Evolutionary conservation across 2,797 vertebrate species (phyloP).

Genomic region (Danio aesculapii): DNA sequence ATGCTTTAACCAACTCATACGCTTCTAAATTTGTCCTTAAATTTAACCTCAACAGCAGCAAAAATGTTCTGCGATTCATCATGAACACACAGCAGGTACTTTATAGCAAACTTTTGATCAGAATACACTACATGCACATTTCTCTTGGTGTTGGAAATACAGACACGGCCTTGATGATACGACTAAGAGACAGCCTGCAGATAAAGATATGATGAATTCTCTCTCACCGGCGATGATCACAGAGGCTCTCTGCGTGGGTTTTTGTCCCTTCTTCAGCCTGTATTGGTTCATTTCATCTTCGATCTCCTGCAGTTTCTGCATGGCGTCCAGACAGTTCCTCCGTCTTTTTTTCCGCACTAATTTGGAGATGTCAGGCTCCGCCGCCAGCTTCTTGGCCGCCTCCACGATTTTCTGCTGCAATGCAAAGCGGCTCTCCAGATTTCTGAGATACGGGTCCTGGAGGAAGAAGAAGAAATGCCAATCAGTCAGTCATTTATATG

Average conservation of each 20-base stretch:
- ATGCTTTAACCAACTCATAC: too few relatives aligned
- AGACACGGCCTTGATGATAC: background rate
- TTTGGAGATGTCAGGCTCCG: conserved; percentile 90
- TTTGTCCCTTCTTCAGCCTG: conserved; percentile 91
- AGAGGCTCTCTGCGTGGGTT: conserved; percentile 88
- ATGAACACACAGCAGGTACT: too few relatives aligned
- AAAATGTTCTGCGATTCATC: too few relatives aligned
- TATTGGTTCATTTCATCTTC: conserved; percentile 96
- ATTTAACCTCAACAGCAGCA: too few relatives aligned
- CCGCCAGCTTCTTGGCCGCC: conserved; percentile 94
- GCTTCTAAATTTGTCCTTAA: too few relatives aligned
- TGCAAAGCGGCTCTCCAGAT: conserved; percentile 94
- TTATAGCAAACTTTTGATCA: background rate
- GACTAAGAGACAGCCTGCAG: too few relatives aligned
- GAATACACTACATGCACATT: background rate
- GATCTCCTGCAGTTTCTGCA: conserved; percentile 94
- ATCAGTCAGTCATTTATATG: too few relatives aligned
- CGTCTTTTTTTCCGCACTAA: conserved; percentile 95
- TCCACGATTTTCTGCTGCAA: conserved; percentile 96
- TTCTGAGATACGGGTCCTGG: conserved; percentile 92
- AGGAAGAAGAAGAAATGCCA: too few relatives aligned
- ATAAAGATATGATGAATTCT: background rate
- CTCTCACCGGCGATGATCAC: conserved; percentile 85
- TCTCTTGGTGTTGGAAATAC: background rate
- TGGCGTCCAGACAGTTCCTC: conserved; percentile 90